Base-by-base conservation (phyloP, 1,140 invertebrate species). In the Probaryconus sp. region DNA sequence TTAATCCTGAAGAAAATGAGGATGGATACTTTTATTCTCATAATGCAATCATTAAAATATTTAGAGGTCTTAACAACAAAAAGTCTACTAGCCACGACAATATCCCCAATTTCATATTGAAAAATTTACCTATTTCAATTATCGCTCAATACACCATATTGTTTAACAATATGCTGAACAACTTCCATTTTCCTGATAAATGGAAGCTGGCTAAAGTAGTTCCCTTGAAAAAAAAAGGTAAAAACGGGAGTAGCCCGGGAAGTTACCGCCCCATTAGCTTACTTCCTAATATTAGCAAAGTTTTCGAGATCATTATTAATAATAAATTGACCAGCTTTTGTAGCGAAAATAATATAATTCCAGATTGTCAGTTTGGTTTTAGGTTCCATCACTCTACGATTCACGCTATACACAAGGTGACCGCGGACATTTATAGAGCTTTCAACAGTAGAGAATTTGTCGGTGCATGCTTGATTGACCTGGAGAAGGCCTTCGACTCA, bases 251-350 rank as follows among this genome's bases (percentile, higher is more conserved):
- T 7, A 24, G 24, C 5, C 14, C 17, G 1, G 1, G 1, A 5
- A 51, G 24, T 35, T 64, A 51, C 18, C 18, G 47, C 5, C 60
- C 60, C 2, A 50, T 50, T 2, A 16, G 37, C 7, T 28, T 51
- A 9, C 17, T 40, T 2, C 48, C 20, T 3, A 45, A 28, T 9
- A 11, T 56, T 6, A 30, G 43, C 5, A 58, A 56, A 33, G 26
- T 42, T 3, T 30, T 68, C 1, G 45, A 60, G 13, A 43, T 16
- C 5, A 24, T 51, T 5, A 35, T 69, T 6, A 60, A 60, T n/a
- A 24, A 3, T 2, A 20, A 16, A 10, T n/a, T n/a, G n/a, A 3
- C 42, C 7, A 14, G 17, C 28, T 38, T 28, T 14, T 20, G 21
- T 1, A 10, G 31, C 2, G 14, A 11, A 28, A 20, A 50, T 2